A percentile compares a stretch with the other conserved stretches of the same genome.
phyloP scores from a whole-genome alignment of 2,113 vertebrate species.

The Seriola quinqueradiata region DNA sequence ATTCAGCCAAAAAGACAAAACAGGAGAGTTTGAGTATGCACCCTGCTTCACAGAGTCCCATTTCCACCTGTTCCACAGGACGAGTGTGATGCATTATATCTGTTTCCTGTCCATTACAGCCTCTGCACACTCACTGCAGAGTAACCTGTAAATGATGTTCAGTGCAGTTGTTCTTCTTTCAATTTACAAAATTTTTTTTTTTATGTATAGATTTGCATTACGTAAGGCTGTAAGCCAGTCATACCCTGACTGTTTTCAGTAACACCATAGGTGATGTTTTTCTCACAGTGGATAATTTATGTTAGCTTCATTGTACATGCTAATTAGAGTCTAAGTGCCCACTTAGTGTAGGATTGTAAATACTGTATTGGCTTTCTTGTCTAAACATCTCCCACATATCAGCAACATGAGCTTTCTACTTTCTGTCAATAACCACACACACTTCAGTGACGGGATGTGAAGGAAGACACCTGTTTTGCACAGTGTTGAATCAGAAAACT shows the following conservation, averaged over 20 bases:
- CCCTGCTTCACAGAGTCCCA: neutral
- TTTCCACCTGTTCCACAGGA: neutral
- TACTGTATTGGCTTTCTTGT: conserved; percentile 37
- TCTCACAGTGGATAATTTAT: conserved; percentile 54
- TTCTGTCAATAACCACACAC: conserved; percentile 23
- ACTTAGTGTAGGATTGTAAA: conserved; percentile 47
- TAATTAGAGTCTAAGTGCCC: conserved; percentile 49
- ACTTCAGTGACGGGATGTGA: conserved; percentile 22
- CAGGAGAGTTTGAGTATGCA: neutral
- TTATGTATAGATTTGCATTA: conserved; percentile 1
- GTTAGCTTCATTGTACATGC: conserved; percentile 40
- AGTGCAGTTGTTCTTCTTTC: neutral
- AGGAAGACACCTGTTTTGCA: conserved; percentile 37
- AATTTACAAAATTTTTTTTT: neutral
- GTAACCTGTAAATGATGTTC: neutral
- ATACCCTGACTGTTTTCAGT: conserved; percentile 41
- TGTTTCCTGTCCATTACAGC: neutral
- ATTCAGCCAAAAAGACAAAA: neutral
- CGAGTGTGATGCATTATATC: neutral
- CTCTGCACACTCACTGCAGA: neutral
- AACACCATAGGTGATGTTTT: conserved; percentile 48
- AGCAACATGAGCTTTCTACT: conserved; percentile 38
- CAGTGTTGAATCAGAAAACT: neutral
- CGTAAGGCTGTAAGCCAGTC: conserved; percentile 3
- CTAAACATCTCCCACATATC: conserved; percentile 47